Base-by-base conservation (phyloP, 2,888 invertebrate genomes). In the Ellobium chinense region DNA sequence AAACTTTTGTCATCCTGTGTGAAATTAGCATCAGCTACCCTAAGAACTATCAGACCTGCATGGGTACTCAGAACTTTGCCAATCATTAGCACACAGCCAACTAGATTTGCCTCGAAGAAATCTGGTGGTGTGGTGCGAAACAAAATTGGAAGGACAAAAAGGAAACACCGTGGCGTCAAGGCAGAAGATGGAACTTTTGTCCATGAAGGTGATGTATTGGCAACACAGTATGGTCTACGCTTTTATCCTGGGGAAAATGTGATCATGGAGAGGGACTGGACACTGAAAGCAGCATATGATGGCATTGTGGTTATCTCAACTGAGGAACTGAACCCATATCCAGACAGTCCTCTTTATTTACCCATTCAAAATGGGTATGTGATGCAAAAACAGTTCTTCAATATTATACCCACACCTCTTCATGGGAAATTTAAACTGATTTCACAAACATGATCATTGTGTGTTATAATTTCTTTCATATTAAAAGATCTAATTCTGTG, bases 261-360 rank as follows among this genome's bases (percentile, higher is more conserved):
- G 86, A 88, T 87, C 80, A 65, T 80, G 36, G 80, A 80, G 86
- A 94, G 94, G 75, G 96, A 97, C 91, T 96, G 96, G 0, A 88
- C 90, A 5, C 92, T 98, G 1, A 96, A 95, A 93, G 97, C 98
- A 0, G 94, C 97, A 91, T 95, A 95, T 88, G 94, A 96, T 58
- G 98, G 98, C 0, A 95, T 94, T 90, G 97, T 98, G 0, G 93
- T 95, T 24, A 94, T 97, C 0, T 96, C 97, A 0, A 96, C 96
- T 93, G 98, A 98, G 91, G 95, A 95, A 89, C 94, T 96, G 77
- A 95, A 97, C 82, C 96, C 96, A 0, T 95, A 96, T 88, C 97
- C 96, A 95, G 94, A 95, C 24, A 96, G 96, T 89, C 94, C 94
- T 0, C 96, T 97, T 94, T 97, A 39, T 94, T 95, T 89, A 93